phyloP scores from a whole-genome alignment of 2,113 vertebrate genomes.

The Podarcis raffonei region DNA sequence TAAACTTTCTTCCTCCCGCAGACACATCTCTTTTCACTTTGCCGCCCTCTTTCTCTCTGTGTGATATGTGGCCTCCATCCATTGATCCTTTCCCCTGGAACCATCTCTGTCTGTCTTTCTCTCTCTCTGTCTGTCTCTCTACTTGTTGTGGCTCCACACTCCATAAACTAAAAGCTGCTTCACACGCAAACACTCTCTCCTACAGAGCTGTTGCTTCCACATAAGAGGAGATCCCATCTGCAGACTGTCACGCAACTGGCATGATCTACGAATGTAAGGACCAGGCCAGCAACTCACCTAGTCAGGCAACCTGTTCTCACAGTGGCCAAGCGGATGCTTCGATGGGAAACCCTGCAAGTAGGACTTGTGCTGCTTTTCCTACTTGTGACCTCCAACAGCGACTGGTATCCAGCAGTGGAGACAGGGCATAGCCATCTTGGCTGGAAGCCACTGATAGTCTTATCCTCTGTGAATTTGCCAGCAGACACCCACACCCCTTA shows the following conservation, averaged over 20 bases:
- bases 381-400: too few relatives aligned
- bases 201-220: background rate
- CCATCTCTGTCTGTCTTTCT: too few relatives aligned
- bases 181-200: background rate
- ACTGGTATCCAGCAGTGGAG: too few relatives aligned
- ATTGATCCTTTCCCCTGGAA: background rate
- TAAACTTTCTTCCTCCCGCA: background rate
- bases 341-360: background rate
- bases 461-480: too few relatives aligned
- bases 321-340: background rate
- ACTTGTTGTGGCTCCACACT: background rate
- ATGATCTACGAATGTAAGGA: background rate
- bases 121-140: too few relatives aligned
- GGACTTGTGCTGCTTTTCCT: background rate
- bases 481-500: too few relatives aligned
- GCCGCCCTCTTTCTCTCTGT: background rate
- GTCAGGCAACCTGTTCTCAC: too few relatives aligned
- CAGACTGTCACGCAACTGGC: background rate
- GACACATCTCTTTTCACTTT: background rate
- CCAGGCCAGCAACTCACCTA: background rate
- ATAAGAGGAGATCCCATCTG: background rate
- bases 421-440: too few relatives aligned
- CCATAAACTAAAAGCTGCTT: background rate
- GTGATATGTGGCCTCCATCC: background rate
- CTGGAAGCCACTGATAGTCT: too few relatives aligned